Evolutionary conservation across 1,140 invertebrate species (phyloP).

Genomic region (Pseudomyrmex dendroicus): DNA sequence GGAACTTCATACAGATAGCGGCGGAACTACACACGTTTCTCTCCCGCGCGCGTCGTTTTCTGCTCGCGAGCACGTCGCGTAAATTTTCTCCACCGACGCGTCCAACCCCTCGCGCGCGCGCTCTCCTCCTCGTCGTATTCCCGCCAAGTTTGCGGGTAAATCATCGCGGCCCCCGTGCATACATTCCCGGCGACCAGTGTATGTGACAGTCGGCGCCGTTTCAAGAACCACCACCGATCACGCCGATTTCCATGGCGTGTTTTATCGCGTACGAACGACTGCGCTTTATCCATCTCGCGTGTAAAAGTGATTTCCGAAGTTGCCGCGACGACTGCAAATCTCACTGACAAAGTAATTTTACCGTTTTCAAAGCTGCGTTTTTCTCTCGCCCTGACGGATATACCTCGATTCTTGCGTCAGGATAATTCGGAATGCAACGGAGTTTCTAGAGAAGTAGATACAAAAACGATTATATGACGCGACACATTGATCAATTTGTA

Average conservation of each 20-base stretch:
- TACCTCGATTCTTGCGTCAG: neutral
- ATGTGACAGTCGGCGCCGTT: constrained; percentile 47
- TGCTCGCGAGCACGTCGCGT: constrained; percentile 62
- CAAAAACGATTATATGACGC: too few relatives aligned
- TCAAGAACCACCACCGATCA: constrained; percentile 49
- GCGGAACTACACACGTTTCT: constrained; percentile 15
- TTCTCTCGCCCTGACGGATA: neutral
- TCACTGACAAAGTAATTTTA: constrained; percentile 28
- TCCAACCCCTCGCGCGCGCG: neutral
- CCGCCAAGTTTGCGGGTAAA: constrained; percentile 66
- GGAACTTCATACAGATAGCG: constrained; percentile 57
- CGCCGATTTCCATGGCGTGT: constrained; percentile 50
- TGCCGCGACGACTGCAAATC: constrained; percentile 40
- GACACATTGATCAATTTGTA: too few relatives aligned
- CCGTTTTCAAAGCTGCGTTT: neutral
- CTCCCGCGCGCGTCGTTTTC: constrained; percentile 52
- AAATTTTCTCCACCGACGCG: constrained; percentile 63
- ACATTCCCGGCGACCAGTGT: constrained; percentile 39
- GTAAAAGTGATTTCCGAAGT: constrained; percentile 57
- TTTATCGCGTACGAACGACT: constrained; percentile 44
- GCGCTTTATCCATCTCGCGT: constrained; percentile 40
- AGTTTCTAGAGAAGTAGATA: too few relatives aligned
- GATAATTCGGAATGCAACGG: too few relatives aligned
- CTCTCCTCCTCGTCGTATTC: neutral
- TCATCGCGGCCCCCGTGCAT: constrained; percentile 51